Evolutionary conservation across 1,140 invertebrate genomes (phyloP), one percentile per base, ranked within the genome.

Genomic region (Fopius arisanus): DNA sequence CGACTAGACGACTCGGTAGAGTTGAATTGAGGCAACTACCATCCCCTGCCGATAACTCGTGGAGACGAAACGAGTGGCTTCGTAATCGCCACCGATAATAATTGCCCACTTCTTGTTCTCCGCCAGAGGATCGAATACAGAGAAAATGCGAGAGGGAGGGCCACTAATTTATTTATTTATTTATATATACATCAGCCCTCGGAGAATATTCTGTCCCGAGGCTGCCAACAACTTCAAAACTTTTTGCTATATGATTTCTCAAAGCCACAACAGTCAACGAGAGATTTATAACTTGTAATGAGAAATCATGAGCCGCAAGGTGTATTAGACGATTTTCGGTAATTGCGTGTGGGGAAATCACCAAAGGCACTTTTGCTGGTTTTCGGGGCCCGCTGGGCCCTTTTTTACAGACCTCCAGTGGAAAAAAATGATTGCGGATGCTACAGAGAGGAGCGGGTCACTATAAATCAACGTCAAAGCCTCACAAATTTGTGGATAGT

Each of bases 221-320:
- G 71, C 70, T 63, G 43, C 62, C 5, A 37, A 29, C 6, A 66
- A 33, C 43, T 48, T 16, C 16, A 19, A 51, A n/a, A 26, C 51
- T 72, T 31, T 28, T 62, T 12, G 26, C 62, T 33, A 9, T 29
- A 65, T 16, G 28, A 65, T 31, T 65, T 65, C 10, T 31, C 29
- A 31, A 65, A 29, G 14, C 26, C 28, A 31, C 29, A 65, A 65
- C 26, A 33, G 26, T 65, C 62, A 65, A 31, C 62, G 62, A 70
- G 75, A 87, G 86, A 88, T 88, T 88, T 88, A 87, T 87, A 86
- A 83, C 84, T 86, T 79, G 84, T 87, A 88, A 88, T 88, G 84
- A 87, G 86, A 87, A 88, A 87, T 88, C 84, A 88, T 87, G 86
- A 86, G 83, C 81, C 82, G 80, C 77, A 73, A 85, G 78, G 80